A percentile compares a stretch with the other conserved stretches of the same genome.
These are phyloP conservation scores for Misgurnus anguillicaudatus DNA, from an alignment of 2,113 vertebrate species.

Conservation along the genomic window DNA sequence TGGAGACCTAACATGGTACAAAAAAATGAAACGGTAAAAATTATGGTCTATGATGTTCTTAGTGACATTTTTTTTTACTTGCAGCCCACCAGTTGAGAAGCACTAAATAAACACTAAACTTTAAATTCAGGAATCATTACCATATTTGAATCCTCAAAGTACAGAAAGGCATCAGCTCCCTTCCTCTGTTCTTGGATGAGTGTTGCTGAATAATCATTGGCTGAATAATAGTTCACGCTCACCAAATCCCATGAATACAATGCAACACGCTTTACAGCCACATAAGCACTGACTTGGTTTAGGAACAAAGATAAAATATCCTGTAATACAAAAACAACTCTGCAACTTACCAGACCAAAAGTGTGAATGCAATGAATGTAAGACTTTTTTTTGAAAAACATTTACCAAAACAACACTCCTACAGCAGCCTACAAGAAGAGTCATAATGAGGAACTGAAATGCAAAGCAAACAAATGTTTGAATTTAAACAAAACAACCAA, in stretches of 20 bases:
- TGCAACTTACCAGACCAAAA: background rate
- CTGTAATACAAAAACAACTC: slow-evolving; percentile 54
- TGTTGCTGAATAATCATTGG: no score
- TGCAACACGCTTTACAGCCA: slow-evolving; percentile 60
- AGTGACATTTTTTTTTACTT: no score
- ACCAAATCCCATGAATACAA: slow-evolving; percentile 51
- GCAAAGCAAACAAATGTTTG: no score
- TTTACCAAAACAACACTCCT: no score
- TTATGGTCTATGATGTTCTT: no score
- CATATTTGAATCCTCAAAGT: background rate
- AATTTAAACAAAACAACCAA: no score
- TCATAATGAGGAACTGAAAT: no score
- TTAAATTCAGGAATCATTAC: slow-evolving; percentile 5
- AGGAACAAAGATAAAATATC: slow-evolving; percentile 53
- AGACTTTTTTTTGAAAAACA: background rate
- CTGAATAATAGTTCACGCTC: rapidly evolving
- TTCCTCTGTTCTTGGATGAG: background rate
- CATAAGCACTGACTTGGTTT: slow-evolving; percentile 53
- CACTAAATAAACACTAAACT: background rate
- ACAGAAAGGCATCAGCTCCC: background rate
- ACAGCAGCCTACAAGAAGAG: no score
- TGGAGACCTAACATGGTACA: no score
- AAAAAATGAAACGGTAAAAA: no score
- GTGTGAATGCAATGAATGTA: background rate
- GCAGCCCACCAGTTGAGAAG: background rate